These are phyloP conservation scores for Strigamia crassipes DNA, from an alignment of 2,888 invertebrate species.

Conservation along the genomic window DNA sequence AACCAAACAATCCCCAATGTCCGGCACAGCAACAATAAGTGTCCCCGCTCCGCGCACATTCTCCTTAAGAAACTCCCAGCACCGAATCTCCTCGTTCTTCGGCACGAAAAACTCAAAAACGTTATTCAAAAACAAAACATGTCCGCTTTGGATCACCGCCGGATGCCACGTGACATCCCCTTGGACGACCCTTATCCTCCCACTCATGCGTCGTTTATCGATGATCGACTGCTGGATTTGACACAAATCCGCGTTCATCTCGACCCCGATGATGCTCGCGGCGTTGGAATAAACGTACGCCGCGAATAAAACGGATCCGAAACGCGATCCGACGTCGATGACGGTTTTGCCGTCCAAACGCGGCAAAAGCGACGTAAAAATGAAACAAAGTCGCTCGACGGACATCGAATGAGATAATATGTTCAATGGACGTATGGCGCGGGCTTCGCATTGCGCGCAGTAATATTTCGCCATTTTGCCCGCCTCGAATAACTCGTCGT, in stretches of 20 bases:
- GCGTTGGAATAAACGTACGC: constrained; percentile 68
- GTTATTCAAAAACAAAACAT: constrained; percentile 70
- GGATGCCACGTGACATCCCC: constrained; percentile 66
- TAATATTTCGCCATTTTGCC: constrained; percentile 63
- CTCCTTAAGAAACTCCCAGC: constrained; percentile 67
- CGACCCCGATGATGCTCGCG: constrained; percentile 68
- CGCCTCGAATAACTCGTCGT: constrained; percentile 65
- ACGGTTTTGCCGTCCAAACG: constrained; percentile 66
- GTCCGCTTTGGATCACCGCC: constrained; percentile 64
- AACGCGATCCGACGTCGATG: constrained; percentile 72
- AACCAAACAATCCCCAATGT: constrained; percentile 57
- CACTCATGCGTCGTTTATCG: constrained; percentile 60
- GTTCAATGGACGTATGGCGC: constrained; percentile 62
- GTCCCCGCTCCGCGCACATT: constrained; percentile 64
- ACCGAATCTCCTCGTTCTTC: constrained; percentile 64
- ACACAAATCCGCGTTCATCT: constrained; percentile 71
- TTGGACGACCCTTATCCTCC: constrained; percentile 62
- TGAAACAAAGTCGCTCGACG: constrained; percentile 65
- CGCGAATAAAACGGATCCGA: constrained; percentile 72
- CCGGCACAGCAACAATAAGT: constrained; percentile 66
- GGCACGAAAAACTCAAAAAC: constrained; percentile 72
- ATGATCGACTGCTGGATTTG: constrained; percentile 67
- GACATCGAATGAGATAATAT: constrained; percentile 72
- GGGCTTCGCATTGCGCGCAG: constrained; percentile 64
- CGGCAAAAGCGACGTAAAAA: constrained; percentile 69